A percentile compares a stretch with the other conserved stretches of the same genome.
These are phyloP conservation scores for Muscidifurax raptorellus DNA, from an alignment of 1,140 invertebrate species.

Conservation along the genomic window DNA sequence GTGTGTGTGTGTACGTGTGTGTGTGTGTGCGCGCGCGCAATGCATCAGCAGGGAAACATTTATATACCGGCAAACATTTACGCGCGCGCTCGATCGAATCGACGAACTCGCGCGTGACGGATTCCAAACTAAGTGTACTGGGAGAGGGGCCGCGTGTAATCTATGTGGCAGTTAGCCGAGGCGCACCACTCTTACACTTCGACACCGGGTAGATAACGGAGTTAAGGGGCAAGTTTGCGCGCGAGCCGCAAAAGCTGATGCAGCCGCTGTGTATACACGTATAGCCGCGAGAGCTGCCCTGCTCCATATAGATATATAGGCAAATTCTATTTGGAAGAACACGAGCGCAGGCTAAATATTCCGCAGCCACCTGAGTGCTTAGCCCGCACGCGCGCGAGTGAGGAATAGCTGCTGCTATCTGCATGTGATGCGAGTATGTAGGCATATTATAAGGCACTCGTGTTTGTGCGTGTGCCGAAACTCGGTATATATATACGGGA, in stretches of 20 bases:
- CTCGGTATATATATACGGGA: no score
- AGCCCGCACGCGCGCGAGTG: no score
- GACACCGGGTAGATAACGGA: background rate
- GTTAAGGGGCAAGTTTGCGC: conserved; percentile 3
- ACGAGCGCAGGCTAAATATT: background rate
- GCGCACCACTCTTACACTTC: background rate
- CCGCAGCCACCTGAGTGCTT: background rate
- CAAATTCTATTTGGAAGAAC: background rate
- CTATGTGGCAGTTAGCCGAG: background rate
- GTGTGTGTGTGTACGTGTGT: no score
- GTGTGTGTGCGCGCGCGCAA: background rate
- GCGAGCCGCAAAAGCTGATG: background rate
- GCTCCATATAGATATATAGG: background rate
- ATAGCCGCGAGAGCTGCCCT: background rate
- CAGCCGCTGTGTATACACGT: background rate
- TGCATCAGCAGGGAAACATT: background rate
- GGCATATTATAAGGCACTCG: no score
- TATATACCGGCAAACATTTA: background rate
- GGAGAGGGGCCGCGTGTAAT: background rate
- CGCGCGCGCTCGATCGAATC: background rate
- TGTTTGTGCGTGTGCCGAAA: no score
- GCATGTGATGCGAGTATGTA: no score
- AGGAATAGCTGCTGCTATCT: no score
- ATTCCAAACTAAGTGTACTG: background rate
- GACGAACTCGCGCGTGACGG: background rate